Evolutionary conservation across 1,140 invertebrate genomes (phyloP), one percentile per base, ranked within the genome.

Genomic region (Ooceraea biroi): DNA sequence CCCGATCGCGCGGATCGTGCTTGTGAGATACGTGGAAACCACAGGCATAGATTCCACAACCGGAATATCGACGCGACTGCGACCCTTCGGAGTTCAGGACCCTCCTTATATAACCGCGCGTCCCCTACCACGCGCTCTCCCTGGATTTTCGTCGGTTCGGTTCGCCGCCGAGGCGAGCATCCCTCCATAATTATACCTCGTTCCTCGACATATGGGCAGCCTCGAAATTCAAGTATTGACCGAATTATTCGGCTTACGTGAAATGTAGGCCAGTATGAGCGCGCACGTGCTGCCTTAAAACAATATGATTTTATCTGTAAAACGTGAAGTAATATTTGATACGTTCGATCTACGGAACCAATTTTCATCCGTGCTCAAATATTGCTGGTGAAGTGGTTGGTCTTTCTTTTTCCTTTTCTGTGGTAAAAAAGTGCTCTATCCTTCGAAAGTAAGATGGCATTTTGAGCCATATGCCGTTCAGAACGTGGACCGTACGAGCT

Each of bases 101-200:
- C 87, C 89, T 89, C 89, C 88, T 93, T 93, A 92, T 94, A 92
- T 93, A 93, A 90, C 82, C 86, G 82, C 84, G 88, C 87, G 76
- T 83, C 72, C 89, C 90, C 92, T 90, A 73, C 93, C 88, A 89
- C 92, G 22, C 22, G 17, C 41, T 74, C 41, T 74, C 84, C 84
- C 71, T 50, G 61, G 36, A 85, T 83, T 90, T 90, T 63, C 25
- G 78, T 58, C 48, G 48, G 52, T 69, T 84, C 77, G 7, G 7
- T 86, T 91, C 88, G 52, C 46, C 58, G 25, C 52, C 74, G 82
- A 71, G 48, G 52, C 66, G 61, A 94, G 88, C 93, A 94, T 93
- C 93, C 92, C 93, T 94, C 91, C n/a, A 91, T 93, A 93, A 94
- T 94, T 93, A 92, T 93, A 91, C 89, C 84, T 90, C 88, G 88